Base-by-base conservation (phyloP, 2,113 vertebrate species). In the Myiozetetes cayanensis region DNA sequence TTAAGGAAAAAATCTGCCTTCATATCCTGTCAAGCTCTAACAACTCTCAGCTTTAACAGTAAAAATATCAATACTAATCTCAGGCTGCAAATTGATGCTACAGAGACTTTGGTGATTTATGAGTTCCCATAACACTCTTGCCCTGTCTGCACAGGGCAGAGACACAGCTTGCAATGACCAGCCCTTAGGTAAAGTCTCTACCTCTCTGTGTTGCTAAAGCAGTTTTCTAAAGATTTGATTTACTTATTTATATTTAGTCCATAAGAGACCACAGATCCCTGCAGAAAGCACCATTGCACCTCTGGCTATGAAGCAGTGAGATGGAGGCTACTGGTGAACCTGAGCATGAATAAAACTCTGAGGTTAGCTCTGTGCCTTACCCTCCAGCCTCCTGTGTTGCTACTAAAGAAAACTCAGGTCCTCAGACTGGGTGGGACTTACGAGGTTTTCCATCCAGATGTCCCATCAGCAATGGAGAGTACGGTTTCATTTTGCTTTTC, bases 1-100 rank as follows among this genome's bases (percentile, higher is more conserved):
- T 81, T 92, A 90, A 83, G 52, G 73, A 28, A 86, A 65, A 90
- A 93, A 52, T 52, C 76, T 81, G 35, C 31, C 41, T 88, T 72
- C 12, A 4, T 37, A 63, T 28, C 20, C 55, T 85, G 55, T 73
- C 46, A 63, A 63, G 50, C 11, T 67, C 35, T 47, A 96, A 52
- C 55, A 86, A 24, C 68, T 25, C 33, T 71, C 56, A 61, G 33
- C 55, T 86, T 93, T 37, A 73, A 44, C 63, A 72, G 65, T 46
- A 88, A 84, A 95, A 90, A 81, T 68, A 94, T 88, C 85, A 92
- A 81, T 93, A 94, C 14, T 93, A 67, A 94, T 90, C 76, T 91
- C 79, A 46, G 56, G 24, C 80, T 92, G 77, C 81, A 90, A 95
- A 96, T 23, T 75, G 70, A 41, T 84, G 76, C 62, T 74, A 49